These are phyloP conservation scores for Turnix velox DNA, from an alignment of 2,113 vertebrate species.

Conservation along the genomic window DNA sequence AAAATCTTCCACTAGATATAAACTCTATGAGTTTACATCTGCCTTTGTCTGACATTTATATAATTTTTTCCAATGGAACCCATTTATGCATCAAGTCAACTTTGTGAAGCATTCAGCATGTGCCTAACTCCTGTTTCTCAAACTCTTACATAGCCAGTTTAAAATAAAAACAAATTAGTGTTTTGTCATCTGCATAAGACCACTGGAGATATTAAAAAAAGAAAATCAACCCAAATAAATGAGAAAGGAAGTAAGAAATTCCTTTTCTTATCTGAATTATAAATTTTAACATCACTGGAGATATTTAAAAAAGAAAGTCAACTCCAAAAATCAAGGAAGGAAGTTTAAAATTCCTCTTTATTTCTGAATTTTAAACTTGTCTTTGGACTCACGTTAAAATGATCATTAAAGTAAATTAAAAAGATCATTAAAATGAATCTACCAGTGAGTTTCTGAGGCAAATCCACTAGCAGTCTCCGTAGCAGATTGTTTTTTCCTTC, in stretches of 20 bases:
- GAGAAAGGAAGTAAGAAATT: neutral
- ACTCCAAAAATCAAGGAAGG: neutral
- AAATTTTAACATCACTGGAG: neutral
- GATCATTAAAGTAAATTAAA: too few relatives aligned
- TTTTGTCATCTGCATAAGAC: neutral
- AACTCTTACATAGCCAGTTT: neutral
- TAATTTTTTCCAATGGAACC: neutral
- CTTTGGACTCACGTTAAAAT: constrained; percentile 84
- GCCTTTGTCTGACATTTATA: neutral
- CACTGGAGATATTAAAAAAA: neutral
- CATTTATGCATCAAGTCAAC: neutral
- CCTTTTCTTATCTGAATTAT: constrained; percentile 2
- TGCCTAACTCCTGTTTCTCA: neutral
- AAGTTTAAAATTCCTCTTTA: constrained; percentile 5
- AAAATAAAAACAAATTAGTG: neutral
- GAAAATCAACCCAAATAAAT: neutral
- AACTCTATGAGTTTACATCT: neutral
- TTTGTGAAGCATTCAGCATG: neutral
- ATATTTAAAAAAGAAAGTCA: neutral
- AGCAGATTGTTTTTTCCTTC: neutral
- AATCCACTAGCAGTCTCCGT: constrained; percentile 80
- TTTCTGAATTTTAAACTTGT: constrained; percentile 54
- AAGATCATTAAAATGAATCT: constrained; percentile 84
- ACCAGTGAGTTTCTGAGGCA: constrained; percentile 74
- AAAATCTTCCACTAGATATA: neutral